Evolutionary conservation across 2,113 vertebrate species (phyloP), one percentile per base, ranked within the genome.

Genomic region (Cromileptes altivelis): DNA sequence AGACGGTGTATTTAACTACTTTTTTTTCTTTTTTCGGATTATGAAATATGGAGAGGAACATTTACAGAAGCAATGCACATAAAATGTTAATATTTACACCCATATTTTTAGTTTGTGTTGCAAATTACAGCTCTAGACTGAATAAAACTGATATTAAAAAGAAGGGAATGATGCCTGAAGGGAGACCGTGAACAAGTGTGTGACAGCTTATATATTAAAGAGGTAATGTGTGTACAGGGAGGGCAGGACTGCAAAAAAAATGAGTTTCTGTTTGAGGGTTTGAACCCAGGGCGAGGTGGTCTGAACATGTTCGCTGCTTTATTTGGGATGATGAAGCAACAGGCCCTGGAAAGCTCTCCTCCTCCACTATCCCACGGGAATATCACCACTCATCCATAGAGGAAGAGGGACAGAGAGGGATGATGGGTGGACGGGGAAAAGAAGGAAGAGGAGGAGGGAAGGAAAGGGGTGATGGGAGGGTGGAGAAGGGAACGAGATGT

Each of bases 311-410:
- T 93, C 85, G 25, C 62, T 78, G 82, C 71, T 91, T 91, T 88
- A 91, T 89, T 93, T 91, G 78, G 71, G 76, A 74, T 76, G 89
- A 93, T 96, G 94, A 94, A 82, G 92, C 91, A 95, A 95, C 90
- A 87, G 69, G 52, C 74, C 93, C 94, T 95, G 95, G 95, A 95
- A 95, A 95, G 40, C 86, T 82, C 81, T 71, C 80, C 88, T 91
- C 87, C 90, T 90, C 86, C 87, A 94, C 92, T 92, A 94, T 96
- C 95, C 95, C 95, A 96, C 95, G 95, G 95, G 95, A 96, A 96
- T 93, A 93, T 92, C 89, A 81, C 65, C 93, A 88, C 83, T 93
- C 93, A 93, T 94, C 93, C 92, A 93, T 89, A 86, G 47, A 87
- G 62, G 53, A 37, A 89, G 77, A 82, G 70, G 85, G 81, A 87